These are phyloP conservation scores for Heliocidaris tuberculata DNA, from an alignment of 35 echinoderm and acorn worm genomes.

Conservation along the genomic window DNA sequence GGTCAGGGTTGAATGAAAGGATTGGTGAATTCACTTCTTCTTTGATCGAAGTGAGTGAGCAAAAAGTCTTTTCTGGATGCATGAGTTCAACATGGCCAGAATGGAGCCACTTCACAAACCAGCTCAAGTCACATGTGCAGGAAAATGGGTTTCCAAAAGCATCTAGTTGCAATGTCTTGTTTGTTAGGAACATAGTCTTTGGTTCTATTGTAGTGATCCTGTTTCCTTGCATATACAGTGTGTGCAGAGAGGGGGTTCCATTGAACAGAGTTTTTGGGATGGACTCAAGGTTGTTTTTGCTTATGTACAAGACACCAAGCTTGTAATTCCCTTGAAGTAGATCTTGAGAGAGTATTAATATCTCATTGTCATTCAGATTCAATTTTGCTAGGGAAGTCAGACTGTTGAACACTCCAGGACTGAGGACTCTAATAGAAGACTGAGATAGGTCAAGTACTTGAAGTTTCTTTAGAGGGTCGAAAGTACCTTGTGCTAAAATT, in stretches of 20 bases:
- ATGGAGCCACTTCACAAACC: conserved; percentile 18
- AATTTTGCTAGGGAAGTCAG: not conserved
- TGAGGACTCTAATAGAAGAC: not conserved
- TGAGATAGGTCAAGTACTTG: not conserved
- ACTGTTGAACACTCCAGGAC: not conserved
- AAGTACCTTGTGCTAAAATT: not conserved
- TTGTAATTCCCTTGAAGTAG: not conserved
- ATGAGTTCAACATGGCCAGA: not conserved
- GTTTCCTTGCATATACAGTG: not conserved
- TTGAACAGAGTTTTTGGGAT: not conserved
- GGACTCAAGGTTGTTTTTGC: too few relatives aligned
- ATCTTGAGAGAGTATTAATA: not conserved
- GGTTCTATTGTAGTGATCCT: not conserved
- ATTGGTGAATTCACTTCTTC: not conserved
- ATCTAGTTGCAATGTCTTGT: not conserved
- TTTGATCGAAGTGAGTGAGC: not conserved
- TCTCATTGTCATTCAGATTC: not conserved
- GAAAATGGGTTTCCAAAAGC: not conserved
- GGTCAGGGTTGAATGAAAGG: not conserved
- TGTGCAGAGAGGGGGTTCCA: not conserved
- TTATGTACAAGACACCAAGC: too few relatives aligned
- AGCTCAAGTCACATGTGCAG: not conserved
- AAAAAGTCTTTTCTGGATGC: not conserved
- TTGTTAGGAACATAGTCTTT: not conserved
- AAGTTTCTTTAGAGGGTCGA: not conserved